Evolutionary conservation across 2,113 vertebrate species (phyloP).

Genomic region (Oreocharis arfaki): DNA sequence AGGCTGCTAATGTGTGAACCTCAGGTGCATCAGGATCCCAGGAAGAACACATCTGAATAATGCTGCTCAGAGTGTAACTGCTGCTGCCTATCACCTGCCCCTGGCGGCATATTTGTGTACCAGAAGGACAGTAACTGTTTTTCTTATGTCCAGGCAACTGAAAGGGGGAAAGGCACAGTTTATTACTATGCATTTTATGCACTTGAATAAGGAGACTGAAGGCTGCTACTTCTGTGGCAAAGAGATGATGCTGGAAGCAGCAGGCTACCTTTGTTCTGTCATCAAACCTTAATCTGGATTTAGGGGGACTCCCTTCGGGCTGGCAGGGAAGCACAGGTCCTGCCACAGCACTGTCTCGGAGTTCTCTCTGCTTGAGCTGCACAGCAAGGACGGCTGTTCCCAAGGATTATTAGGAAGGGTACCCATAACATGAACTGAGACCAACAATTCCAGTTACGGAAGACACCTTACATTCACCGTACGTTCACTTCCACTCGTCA

Average conservation of each 20-base stretch:
- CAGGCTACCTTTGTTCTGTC: neutral
- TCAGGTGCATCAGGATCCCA: neutral
- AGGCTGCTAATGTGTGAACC: neutral
- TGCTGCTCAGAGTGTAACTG: neutral
- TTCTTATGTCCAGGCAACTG: neutral
- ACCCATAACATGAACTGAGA: neutral
- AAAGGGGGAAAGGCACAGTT: neutral
- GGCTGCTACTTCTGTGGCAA: neutral
- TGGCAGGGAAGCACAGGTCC: neutral
- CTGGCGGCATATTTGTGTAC: neutral
- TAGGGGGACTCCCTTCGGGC: neutral
- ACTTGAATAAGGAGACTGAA: neutral
- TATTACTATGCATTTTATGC: neutral
- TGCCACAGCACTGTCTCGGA: neutral
- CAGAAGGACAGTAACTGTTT: neutral
- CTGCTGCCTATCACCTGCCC: neutral
- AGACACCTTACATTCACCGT: rapidly evolving
- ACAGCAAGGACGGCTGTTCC: rapidly evolving
- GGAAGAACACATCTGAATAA: neutral
- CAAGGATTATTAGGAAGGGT: neutral
- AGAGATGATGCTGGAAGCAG: neutral
- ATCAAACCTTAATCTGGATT: neutral
- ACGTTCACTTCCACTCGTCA: neutral
- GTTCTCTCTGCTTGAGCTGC: neutral
- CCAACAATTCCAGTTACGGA: rapidly evolving